These are phyloP conservation scores for Penelope pileata DNA, from an alignment of 2,113 vertebrate genomes.

Conservation along the genomic window DNA sequence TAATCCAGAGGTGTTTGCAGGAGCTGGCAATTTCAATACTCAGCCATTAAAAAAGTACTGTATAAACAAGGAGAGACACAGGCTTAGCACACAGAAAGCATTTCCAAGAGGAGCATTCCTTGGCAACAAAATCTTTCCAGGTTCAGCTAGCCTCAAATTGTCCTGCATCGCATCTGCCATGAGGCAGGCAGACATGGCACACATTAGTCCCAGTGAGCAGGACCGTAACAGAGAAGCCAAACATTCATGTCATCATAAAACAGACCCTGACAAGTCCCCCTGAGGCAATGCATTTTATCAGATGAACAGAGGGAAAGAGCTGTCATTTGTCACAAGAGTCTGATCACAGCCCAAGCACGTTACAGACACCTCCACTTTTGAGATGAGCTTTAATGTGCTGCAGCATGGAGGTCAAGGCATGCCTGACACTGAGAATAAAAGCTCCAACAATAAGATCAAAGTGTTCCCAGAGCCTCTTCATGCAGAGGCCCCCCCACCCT, in stretches of 20 bases:
- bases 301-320: too few relatives aligned
- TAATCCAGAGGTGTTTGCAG: not conserved
- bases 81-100: not conserved
- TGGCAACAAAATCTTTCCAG: not conserved
- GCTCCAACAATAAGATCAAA: not conserved
- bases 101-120: not conserved
- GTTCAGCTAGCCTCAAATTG: not conserved
- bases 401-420: not conserved
- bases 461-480: fast-evolving
- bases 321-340: not conserved
- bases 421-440: not conserved
- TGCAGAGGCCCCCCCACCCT: not conserved
- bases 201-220: not conserved
- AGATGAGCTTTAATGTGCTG: not conserved
- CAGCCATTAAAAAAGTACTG: not conserved
- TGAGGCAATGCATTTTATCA: not conserved
- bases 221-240: not conserved
- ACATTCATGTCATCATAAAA: not conserved
- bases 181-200: fast-evolving
- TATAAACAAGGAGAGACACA: not conserved
- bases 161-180: fast-evolving
- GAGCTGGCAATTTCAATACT: not conserved
- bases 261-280: not conserved
- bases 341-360: not conserved
- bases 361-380: not conserved